A percentile compares a stretch with the other conserved stretches of the same genome.
These are phyloP conservation scores for Melanitta fusca DNA, from an alignment of 2,797 vertebrate species.

Conservation along the genomic window DNA sequence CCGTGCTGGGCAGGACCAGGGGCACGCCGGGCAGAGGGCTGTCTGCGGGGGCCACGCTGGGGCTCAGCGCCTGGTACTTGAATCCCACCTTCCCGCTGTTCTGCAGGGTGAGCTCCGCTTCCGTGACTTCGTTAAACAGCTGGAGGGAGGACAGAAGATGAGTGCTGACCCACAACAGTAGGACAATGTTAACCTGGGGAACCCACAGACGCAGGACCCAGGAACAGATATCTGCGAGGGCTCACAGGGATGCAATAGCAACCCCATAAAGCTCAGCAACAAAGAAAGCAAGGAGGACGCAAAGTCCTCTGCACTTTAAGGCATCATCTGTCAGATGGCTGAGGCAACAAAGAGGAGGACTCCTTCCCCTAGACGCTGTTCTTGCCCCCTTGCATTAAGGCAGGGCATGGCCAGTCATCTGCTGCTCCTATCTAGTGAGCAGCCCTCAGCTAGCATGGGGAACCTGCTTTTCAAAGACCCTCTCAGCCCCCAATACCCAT, in stretches of 20 bases:
- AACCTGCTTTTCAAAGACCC: neutral
- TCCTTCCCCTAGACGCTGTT: no score
- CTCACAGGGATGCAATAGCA: neutral
- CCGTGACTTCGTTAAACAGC: constrained; percentile 82
- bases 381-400: neutral
- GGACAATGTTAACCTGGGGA: neutral
- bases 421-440: neutral
- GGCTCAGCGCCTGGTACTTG: constrained; percentile 75
- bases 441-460: neutral
- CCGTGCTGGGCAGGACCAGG: constrained; percentile 79
- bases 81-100: constrained; percentile 87
- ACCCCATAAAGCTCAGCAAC: accelerated
- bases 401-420: neutral
- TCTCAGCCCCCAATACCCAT: neutral
- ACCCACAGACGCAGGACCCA: neutral
- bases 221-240: neutral
- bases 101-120: constrained; percentile 81
- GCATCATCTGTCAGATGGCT: neutral
- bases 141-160: constrained; percentile 10
- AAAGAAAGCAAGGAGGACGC: neutral
- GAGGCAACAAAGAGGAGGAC: neutral
- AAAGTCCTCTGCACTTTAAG: neutral
- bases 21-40: constrained; percentile 80
- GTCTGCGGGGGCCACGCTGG: neutral
- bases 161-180: no score